Base-by-base conservation (phyloP, 92 coral and sea anemone species). In the Palythoa grandiflora region DNA sequence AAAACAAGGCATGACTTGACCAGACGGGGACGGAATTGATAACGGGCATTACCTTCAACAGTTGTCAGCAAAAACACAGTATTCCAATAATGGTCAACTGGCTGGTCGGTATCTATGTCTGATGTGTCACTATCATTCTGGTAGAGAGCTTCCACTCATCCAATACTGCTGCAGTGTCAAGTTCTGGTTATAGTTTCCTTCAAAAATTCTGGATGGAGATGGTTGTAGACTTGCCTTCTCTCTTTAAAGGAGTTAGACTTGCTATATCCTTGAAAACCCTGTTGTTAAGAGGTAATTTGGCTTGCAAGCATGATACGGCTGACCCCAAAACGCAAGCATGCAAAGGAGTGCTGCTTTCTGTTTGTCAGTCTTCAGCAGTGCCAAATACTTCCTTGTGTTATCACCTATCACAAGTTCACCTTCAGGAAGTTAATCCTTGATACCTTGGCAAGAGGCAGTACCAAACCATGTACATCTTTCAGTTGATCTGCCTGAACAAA, bases 331-430 rank as follows among this genome's bases (percentile, higher is more conserved):
- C 84, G 75, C 84, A 89, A 78, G 88, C 40, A 92, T 85, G 73
- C 90, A 72, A 75, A 91, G 94, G 79, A 92, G 53, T 79, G 88
- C 87, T 84, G 85, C 66, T 84, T 80, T 86, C 88, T 92, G 94
- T 48, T 92, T 87, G 50, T 80, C 92, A 59, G 88, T 84, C 80
- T 28, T 0, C 28, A 28, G 28, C 28, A 28, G 28, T 28, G 28
- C 28, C 28, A 28, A 28, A 28, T 28, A 28, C 28, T 28, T 28
- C 28, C 28, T 28, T 28, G 28, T 28, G 28, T 28, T 28, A 28
- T 28, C 28, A 28, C 28, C 28, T 28, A 28, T 28, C 0, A 28
- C 28, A 28, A 28, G 28, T 28, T 28, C 28, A 28, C 28, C 28
- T 87, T 84, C 71, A 87, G 20, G 36, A 87, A 53, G 28, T 28